Evolutionary conservation across 2,888 invertebrate species (phyloP).

Genomic region (Ferdinandea cuprea): DNA sequence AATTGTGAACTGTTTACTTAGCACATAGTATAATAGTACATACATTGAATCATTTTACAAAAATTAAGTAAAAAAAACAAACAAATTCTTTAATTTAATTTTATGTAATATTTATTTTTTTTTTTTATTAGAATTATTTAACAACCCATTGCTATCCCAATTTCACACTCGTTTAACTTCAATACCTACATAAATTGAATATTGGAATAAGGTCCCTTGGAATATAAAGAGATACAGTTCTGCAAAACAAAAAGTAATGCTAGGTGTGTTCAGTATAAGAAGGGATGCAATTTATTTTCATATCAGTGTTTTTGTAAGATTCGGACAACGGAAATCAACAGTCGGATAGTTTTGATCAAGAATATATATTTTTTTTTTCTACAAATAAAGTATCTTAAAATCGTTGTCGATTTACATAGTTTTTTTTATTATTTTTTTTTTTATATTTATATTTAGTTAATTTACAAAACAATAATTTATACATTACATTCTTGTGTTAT

Average conservation of each 20-base stretch:
- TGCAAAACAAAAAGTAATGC: constrained; percentile 33
- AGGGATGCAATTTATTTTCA: constrained; percentile 10
- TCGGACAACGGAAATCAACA: background rate
- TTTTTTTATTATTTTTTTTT: too few relatives aligned
- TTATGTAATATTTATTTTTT: background rate
- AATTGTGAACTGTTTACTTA: too few relatives aligned
- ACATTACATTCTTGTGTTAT: constrained; percentile 55
- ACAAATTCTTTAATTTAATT: background rate
- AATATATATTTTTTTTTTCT: constrained; percentile 20
- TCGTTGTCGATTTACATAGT: background rate
- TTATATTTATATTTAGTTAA: constrained; percentile 12
- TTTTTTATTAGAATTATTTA: constrained; percentile 38
- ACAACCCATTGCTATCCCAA: constrained; percentile 37
- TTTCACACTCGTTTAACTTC: constrained; percentile 28
- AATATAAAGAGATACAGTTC: background rate
- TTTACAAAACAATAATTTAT: constrained; percentile 63
- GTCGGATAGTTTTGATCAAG: background rate
- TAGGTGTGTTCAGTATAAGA: constrained; percentile 17
- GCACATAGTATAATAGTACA: too few relatives aligned
- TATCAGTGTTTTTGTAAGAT: background rate
- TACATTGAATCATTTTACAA: too few relatives aligned
- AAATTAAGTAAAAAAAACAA: too few relatives aligned
- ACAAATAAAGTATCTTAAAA: too few relatives aligned
- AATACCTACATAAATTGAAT: constrained; percentile 14
- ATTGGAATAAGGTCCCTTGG: constrained; percentile 2